Evolutionary conservation across 2,888 invertebrate species (phyloP).

Genomic region (Cheilosia pagana): DNA sequence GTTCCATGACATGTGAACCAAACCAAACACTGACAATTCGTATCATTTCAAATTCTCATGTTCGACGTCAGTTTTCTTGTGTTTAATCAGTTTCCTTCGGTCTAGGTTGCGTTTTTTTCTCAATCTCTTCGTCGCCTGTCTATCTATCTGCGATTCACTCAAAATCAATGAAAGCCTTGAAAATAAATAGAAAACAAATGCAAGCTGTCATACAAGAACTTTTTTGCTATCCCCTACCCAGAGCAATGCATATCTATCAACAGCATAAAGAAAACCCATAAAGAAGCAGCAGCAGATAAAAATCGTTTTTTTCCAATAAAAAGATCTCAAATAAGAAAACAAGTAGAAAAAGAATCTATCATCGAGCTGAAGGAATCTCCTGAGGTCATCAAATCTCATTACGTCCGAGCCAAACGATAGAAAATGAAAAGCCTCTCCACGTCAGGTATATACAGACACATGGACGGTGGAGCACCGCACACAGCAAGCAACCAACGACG

Average conservation of each 20-base stretch:
- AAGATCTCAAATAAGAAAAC: slow-evolving; percentile 43
- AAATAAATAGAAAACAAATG: slow-evolving; percentile 34
- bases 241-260: slow-evolving; percentile 39
- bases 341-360: slow-evolving; percentile 67
- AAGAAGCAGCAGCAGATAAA: slow-evolving; percentile 63
- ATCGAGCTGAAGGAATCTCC: slow-evolving; percentile 73
- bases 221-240: slow-evolving; percentile 34
- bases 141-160: slow-evolving; percentile 69
- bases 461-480: background rate
- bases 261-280: slow-evolving; percentile 46
- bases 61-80: slow-evolving; percentile 74
- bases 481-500: slow-evolving; percentile 1
- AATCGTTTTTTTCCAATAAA: slow-evolving; percentile 59
- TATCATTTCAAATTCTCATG: slow-evolving; percentile 74
- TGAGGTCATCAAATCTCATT: slow-evolving; percentile 75
- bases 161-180: slow-evolving; percentile 72
- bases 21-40: slow-evolving; percentile 56
- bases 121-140: slow-evolving; percentile 18
- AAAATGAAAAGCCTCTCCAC: slow-evolving; percentile 72
- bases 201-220: slow-evolving; percentile 62
- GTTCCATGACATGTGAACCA: slow-evolving; percentile 64
- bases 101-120: slow-evolving; percentile 17
- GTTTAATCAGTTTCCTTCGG: slow-evolving; percentile 65
- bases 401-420: slow-evolving; percentile 71
- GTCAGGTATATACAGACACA: slow-evolving; percentile 19